These are phyloP conservation scores for Drosophila pectinifera DNA, from an alignment of 1,140 invertebrate genomes.

Conservation along the genomic window DNA sequence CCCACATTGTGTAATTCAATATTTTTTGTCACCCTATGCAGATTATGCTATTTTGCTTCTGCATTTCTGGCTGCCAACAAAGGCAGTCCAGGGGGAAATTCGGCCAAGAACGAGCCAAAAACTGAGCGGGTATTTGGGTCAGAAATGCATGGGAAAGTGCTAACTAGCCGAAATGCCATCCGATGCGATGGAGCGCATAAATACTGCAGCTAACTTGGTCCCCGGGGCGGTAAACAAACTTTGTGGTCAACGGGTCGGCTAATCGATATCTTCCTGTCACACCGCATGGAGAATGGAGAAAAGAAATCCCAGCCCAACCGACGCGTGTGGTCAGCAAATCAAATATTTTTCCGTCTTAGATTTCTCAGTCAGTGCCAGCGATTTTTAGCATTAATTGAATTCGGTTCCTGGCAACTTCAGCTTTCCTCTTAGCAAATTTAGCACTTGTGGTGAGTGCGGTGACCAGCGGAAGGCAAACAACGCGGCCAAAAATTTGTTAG, in stretches of 20 bases:
- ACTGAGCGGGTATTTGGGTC: constrained; percentile 49
- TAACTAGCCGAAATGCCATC: constrained; percentile 40
- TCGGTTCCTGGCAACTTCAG: constrained; percentile 55
- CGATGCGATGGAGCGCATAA: constrained; percentile 42
- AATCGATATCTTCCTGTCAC: too few species aligned
- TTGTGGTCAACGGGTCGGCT: constrained; percentile 62
- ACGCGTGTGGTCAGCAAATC: constrained; percentile 15
- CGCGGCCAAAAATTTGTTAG: constrained; percentile 23
- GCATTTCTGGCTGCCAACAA: constrained; percentile 11
- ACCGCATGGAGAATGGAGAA: too few species aligned
- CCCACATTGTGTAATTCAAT: constrained; percentile 23
- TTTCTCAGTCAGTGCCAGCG: constrained; percentile 27
- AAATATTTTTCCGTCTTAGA: constrained; percentile 17
- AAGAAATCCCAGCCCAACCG: constrained; percentile 26
- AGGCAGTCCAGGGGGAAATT: not conserved
- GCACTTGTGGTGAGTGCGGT: constrained; percentile 59
- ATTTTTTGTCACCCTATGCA: constrained; percentile 49
- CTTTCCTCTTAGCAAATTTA: constrained; percentile 44
- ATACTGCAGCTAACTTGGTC: constrained; percentile 54
- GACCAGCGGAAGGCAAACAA: constrained; percentile 9
- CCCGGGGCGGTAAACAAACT: constrained; percentile 62
- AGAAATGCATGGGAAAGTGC: constrained; percentile 63
- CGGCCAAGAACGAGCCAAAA: constrained; percentile 47
- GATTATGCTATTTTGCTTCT: constrained; percentile 20
- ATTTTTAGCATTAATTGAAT: constrained; percentile 65